A percentile compares a stretch with the other conserved stretches of the same genome.
These are phyloP conservation scores for Aspidiotus destructor DNA, from an alignment of 2,888 invertebrate species.

Conservation along the genomic window DNA sequence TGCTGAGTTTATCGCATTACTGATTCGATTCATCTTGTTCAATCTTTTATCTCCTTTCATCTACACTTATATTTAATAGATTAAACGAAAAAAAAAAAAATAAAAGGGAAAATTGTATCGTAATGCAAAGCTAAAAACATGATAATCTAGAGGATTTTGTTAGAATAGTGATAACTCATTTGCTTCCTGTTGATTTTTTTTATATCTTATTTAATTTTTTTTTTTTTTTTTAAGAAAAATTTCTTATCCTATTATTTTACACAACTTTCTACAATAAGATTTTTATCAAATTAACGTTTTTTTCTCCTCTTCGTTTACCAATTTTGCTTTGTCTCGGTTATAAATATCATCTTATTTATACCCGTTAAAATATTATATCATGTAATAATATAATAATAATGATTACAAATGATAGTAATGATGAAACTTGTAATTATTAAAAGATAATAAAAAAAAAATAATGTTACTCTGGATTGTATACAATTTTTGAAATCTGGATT, in stretches of 20 bases:
- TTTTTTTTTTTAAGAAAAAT: conserved; percentile 5
- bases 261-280: conserved; percentile 18
- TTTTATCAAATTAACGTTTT: conserved; percentile 14
- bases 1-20: too few species aligned
- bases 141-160: background rate
- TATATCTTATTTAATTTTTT: background rate
- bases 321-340: conserved; percentile 27
- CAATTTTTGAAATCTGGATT: too few species aligned
- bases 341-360: conserved; percentile 28
- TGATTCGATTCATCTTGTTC: too few species aligned
- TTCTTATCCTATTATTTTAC: conserved; percentile 19
- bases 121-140: too few species aligned
- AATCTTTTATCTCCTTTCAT: too few species aligned
- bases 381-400: conserved; percentile 27
- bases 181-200: background rate
- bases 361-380: conserved; percentile 28
- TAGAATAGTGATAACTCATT: conserved; percentile 11
- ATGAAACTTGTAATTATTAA: too few species aligned
- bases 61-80: background rate
- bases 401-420: conserved; percentile 15
- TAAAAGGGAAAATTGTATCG: too few species aligned
- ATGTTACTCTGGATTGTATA: too few species aligned
- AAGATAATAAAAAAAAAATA: too few species aligned
- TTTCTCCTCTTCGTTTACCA: conserved; percentile 21
- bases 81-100: background rate